Base-by-base conservation (phyloP, 2,888 invertebrate genomes). In the Diaperis boleti region DNA sequence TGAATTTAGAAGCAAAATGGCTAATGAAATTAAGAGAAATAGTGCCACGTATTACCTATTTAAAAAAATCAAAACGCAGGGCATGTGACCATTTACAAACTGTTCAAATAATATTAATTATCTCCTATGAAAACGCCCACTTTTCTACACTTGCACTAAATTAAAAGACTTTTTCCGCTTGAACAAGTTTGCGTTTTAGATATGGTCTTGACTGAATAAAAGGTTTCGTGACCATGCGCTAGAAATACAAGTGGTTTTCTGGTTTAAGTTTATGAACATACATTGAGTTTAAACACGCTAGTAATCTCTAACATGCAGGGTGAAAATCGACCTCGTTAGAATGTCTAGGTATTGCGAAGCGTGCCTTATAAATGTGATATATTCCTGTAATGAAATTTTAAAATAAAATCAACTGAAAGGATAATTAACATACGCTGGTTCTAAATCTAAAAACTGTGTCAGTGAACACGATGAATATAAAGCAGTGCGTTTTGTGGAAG, bases 241-340 rank as follows among this genome's bases (percentile, higher is more conserved):
- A 22, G 22, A 33, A 33, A 11, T 11, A 20, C 42, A 42, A 15
- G 22, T 10, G 18, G 22, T 42, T 42, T 20, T 15, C 15, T 42
- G 11, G 15, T n/a, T 42, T 11, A 20, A 15, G 18, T 39, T 18
- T 10, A 15, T 6, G 3, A 37, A 20, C 44, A 11, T 44, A 13
- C 44, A 20, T 20, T 20, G 2, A 11, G 26, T 44, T 26, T 26
- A 14, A 49, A 35, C 50, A 50, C 35, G 18, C 18, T 14, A 50
- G 50, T 35, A 50, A 50, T 35, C 35, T 50, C 35, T 11, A 50
- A 35, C 29, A 50, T 47, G 47, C 47, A 50, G 10, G 33, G 20
- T 47, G 14, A 50, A 35, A 50, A 33, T n/a, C 50, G 33, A 18
- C 35, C 37, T 11, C 13, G n/a, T 33, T 37, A 50, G 35, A 20